Evolutionary conservation across 2,888 invertebrate genomes (phyloP).

Genomic region (Onthophagus sagittarius): DNA sequence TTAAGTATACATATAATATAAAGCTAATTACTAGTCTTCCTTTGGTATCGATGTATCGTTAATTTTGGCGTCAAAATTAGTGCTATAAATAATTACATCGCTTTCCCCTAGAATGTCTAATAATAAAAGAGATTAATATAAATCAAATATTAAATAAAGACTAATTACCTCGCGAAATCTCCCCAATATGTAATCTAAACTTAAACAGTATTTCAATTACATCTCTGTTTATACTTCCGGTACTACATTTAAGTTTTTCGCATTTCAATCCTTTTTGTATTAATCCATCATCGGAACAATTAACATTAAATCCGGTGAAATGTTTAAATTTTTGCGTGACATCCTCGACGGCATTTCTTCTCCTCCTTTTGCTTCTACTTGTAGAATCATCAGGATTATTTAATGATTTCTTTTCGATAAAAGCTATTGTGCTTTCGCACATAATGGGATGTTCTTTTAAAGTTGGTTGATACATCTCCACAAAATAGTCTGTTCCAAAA

Average conservation of each 20-base stretch:
- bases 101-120: neutral
- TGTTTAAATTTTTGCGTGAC: neutral
- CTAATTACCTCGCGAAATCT: neutral
- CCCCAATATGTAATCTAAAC: neutral
- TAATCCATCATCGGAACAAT: neutral
- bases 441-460: constrained; percentile 24
- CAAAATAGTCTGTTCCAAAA: neutral
- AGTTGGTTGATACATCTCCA: constrained; percentile 34
- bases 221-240: neutral
- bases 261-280: neutral
- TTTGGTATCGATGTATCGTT: neutral
- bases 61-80: neutral
- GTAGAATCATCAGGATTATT: too few relatives aligned
- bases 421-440: neutral
- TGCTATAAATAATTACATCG: neutral
- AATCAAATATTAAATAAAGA: neutral
- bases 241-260: neutral
- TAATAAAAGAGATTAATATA: neutral
- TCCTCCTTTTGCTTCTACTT: neutral
- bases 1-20: neutral
- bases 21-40: too few relatives aligned
- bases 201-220: neutral
- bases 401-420: neutral
- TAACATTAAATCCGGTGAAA: neutral
- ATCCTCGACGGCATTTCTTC: neutral